Base-by-base conservation (phyloP, 1,140 invertebrate genomes). In the Nasonia longicornis region DNA sequence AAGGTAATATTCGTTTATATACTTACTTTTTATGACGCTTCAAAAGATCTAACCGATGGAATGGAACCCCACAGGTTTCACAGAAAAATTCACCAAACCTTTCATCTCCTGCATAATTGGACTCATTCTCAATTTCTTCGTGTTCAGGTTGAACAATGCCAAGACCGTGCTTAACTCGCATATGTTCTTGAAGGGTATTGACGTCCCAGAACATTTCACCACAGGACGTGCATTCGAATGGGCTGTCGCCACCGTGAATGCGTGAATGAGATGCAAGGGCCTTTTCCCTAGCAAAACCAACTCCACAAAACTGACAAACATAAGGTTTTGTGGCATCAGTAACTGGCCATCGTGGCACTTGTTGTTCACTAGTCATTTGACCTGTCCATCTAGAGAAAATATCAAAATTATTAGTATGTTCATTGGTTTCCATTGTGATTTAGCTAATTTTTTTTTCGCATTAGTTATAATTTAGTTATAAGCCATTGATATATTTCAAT, bases 131-230 rank as follows among this genome's bases (percentile, higher is more conserved):
- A 52, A 89, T 91, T 42, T 91, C 91, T 6, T 92, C 91, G 12
- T 86, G 85, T 16, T 90, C 90, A 26, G 90, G 88, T 35, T 89
- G 89, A 29, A 88, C 88, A 26, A 88, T 88, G 31, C 89, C 88
- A 31, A 88, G 88, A 8, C 91, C 91, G 82, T 93, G 93, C 79
- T 94, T 93, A 0, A 90, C 87, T 45, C 93, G 91, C n/a, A 92
- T 87, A 87, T 96, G 95, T 80, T 94, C 91, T n/a, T 92, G 89
- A 83, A 96, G 89, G 67, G 93, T 90, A 82, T 92, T 91, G 20
- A 93, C 90, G 87, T 95, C 94, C 94, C 94, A 96, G 85, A 95
- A 96, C 92, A 96, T 93, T 85, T 96, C 95, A 76, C 93, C 93
- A 84, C 95, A 96, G 80, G 93, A 93, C 42, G 92, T 92, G 86